Percentiles rank a stretch among this genome's conserved stretches.
phyloP scores from a whole-genome alignment of 2,888 invertebrate genomes.

The Raillietiella orientalis region DNA sequence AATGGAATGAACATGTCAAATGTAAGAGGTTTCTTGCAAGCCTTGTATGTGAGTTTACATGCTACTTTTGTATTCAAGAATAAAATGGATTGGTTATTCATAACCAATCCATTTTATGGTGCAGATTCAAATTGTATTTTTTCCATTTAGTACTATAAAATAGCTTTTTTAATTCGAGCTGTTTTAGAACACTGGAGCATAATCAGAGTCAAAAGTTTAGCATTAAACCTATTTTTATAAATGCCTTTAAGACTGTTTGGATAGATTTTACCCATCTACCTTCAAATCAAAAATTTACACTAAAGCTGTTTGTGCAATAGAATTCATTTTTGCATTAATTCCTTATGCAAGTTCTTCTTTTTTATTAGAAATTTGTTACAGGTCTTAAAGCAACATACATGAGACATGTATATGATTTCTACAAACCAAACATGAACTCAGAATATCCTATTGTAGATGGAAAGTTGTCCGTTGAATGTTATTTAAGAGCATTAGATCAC shows the following conservation, averaged over 20 bases:
- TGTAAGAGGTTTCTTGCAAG: too few species aligned
- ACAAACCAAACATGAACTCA: constrained; percentile 73
- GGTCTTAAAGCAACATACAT: constrained; percentile 60
- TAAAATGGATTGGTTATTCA: too few species aligned
- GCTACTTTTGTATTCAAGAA: too few species aligned
- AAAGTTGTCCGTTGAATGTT: constrained; percentile 71
- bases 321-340: too few species aligned
- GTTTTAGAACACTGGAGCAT: too few species aligned
- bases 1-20: too few species aligned
- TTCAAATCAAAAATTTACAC: background rate
- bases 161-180: too few species aligned
- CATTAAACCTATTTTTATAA: background rate
- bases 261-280: background rate
- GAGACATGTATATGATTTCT: constrained; percentile 89
- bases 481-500: constrained; percentile 62
- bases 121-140: too few species aligned
- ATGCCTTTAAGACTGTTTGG: background rate
- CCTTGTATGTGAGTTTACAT: too few species aligned
- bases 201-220: too few species aligned
- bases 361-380: constrained; percentile 5
- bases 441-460: constrained; percentile 94
- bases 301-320: background rate
- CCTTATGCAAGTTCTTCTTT: background rate
- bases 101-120: too few species aligned
- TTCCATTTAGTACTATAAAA: too few species aligned